Percentiles rank a stretch among this genome's conserved stretches.
Evolutionary conservation across 2,797 vertebrate genomes (phyloP).

Genomic region (Falco peregrinus): DNA sequence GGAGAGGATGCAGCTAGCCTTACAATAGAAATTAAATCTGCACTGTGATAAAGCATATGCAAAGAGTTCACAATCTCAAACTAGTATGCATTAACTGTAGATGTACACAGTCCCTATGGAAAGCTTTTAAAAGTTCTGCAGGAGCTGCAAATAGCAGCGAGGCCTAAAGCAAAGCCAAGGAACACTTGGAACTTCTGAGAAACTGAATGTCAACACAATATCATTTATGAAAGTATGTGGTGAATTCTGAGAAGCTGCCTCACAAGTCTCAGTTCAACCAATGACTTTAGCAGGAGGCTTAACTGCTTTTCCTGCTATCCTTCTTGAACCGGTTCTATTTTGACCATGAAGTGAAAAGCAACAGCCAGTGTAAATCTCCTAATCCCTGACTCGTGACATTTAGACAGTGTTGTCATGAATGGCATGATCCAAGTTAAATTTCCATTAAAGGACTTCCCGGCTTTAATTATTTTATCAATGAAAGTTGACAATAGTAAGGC

Average conservation of each 20-base stretch:
- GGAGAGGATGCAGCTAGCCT: background rate
- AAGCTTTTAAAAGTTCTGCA: background rate
- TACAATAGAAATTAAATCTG: background rate
- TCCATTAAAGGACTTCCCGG: background rate
- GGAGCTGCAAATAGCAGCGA: slow-evolving; percentile 14
- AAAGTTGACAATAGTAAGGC: background rate
- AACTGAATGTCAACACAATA: slow-evolving; percentile 41
- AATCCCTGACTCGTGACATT: background rate
- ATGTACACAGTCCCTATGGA: background rate
- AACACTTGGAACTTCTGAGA: slow-evolving; percentile 53
- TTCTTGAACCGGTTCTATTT: slow-evolving; percentile 1
- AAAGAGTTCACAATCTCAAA: background rate
- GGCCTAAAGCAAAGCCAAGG: slow-evolving; percentile 42
- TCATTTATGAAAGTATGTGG: slow-evolving; percentile 33
- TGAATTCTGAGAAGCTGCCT: slow-evolving; percentile 45
- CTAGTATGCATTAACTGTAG: background rate
- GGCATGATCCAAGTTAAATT: background rate
- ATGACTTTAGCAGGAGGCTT: slow-evolving; percentile 58
- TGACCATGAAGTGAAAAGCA: background rate
- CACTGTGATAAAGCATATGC: background rate
- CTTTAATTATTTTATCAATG: slow-evolving; percentile 5
- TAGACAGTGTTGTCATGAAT: background rate
- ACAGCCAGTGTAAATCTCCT: background rate
- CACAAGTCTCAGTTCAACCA: background rate
- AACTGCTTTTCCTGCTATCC: slow-evolving; percentile 50